Percentiles rank a stretch among this genome's conserved stretches.
Evolutionary conservation across 2,113 vertebrate genomes (phyloP).

Genomic region (Haplochromis vanheusdeni): DNA sequence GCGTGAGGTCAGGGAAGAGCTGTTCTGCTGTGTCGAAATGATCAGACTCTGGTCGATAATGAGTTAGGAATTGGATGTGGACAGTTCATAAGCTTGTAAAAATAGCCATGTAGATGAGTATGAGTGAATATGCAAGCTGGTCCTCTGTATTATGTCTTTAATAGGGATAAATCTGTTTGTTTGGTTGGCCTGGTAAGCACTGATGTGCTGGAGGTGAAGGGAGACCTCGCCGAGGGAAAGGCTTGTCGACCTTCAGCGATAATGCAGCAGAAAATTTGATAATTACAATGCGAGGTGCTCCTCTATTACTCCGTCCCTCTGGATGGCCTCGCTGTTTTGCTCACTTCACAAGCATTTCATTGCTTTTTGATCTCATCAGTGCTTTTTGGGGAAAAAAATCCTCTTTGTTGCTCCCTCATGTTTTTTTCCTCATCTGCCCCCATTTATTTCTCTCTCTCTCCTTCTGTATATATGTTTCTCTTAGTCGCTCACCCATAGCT

Average conservation of each 20-base stretch:
- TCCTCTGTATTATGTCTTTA: background rate
- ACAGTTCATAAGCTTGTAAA: background rate
- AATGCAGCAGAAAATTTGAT: slow-evolving; percentile 32
- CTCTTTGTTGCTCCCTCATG: background rate
- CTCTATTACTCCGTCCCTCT: background rate
- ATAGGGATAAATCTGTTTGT: background rate
- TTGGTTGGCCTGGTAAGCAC: background rate
- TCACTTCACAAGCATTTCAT: slow-evolving; percentile 1
- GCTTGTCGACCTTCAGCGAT: slow-evolving; percentile 22
- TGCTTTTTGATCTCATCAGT: background rate
- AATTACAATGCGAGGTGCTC: slow-evolving; percentile 20
- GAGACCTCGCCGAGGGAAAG: background rate
- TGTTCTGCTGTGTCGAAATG: background rate
- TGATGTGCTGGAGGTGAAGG: background rate
- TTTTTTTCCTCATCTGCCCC: background rate
- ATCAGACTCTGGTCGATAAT: fast-evolving
- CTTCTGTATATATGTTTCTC: background rate
- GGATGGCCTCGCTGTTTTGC: background rate
- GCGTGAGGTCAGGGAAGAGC: background rate
- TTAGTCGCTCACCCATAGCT: background rate
- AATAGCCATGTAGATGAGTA: background rate
- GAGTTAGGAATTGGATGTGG: background rate
- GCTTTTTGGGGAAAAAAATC: fast-evolving
- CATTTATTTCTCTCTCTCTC: background rate
- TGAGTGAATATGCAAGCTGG: background rate